A percentile compares a stretch with the other conserved stretches of the same genome.
These are phyloP conservation scores for Odontamblyopus rebecca DNA, from an alignment of 2,797 vertebrate species.

Conservation along the genomic window DNA sequence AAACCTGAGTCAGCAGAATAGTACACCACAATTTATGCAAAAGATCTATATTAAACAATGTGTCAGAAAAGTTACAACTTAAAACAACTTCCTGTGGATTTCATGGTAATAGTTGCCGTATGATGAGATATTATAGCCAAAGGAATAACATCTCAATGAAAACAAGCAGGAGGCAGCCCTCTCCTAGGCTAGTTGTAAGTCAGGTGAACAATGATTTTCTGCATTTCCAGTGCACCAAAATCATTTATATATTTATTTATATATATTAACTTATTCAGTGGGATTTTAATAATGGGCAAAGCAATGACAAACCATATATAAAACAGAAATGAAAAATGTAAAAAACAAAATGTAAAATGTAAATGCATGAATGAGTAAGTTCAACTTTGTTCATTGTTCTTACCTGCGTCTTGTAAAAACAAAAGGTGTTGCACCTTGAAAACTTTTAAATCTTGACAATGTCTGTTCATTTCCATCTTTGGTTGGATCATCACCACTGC, in stretches of 20 bases:
- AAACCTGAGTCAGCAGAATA: neutral
- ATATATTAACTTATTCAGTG: too few relatives aligned
- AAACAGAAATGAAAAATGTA: neutral
- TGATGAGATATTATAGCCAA: too few relatives aligned
- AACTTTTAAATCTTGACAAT: conserved; percentile 80
- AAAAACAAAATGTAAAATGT: neutral
- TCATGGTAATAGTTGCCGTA: too few relatives aligned
- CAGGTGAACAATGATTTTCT: too few relatives aligned
- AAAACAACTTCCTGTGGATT: too few relatives aligned
- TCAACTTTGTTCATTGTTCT: neutral
- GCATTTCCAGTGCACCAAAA: too few relatives aligned
- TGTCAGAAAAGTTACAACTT: too few relatives aligned
- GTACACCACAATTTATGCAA: neutral
- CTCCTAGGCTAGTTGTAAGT: too few relatives aligned
- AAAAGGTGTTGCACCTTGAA: conserved; percentile 85
- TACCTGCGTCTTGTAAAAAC: conserved; percentile 93
- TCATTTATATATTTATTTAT: too few relatives aligned
- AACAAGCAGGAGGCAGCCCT: too few relatives aligned
- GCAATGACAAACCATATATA: neutral
- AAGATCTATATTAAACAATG: too few relatives aligned
- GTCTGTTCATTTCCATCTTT: conserved; percentile 84
- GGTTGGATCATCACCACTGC: conserved; percentile 76
- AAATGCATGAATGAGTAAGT: neutral
- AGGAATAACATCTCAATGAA: too few relatives aligned
- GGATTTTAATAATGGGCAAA: neutral